These are phyloP conservation scores for Drosophila carrolli DNA, from an alignment of 1,140 invertebrate genomes.

Conservation along the genomic window DNA sequence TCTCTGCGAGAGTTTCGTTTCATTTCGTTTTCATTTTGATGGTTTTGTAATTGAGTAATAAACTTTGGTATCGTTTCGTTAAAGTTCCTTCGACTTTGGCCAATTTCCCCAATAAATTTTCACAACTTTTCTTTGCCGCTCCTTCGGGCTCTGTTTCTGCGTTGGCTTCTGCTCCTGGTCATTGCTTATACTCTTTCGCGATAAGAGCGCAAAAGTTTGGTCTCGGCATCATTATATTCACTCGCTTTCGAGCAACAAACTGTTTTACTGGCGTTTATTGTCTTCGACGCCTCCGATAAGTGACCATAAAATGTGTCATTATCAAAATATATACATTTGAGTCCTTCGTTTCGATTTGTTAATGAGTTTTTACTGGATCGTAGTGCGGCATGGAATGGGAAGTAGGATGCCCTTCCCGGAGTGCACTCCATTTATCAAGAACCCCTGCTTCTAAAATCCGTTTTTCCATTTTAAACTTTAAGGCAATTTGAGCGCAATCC, in stretches of 20 bases:
- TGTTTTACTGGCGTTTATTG: slow-evolving; percentile 51
- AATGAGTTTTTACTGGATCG: slow-evolving; percentile 46
- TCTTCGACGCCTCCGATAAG: slow-evolving; percentile 55
- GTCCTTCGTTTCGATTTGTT: slow-evolving; percentile 32
- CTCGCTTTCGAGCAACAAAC: slow-evolving; percentile 22
- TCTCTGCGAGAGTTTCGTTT: slow-evolving; percentile 46
- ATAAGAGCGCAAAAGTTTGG: slow-evolving; percentile 53
- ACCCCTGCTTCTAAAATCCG: not conserved
- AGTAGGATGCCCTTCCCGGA: not conserved
- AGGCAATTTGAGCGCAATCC: slow-evolving; percentile 42
- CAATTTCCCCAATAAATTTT: slow-evolving; percentile 68
- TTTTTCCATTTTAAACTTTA: slow-evolving; percentile 45
- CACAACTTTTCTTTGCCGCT: slow-evolving; percentile 46
- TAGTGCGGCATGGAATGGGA: not conserved
- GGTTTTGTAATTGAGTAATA: slow-evolving; percentile 84
- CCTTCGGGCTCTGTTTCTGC: slow-evolving; percentile 1
- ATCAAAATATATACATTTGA: slow-evolving; percentile 41
- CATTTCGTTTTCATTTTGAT: slow-evolving; percentile 77
- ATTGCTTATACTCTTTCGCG: slow-evolving; percentile 5
- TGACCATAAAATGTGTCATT: slow-evolving; percentile 62
- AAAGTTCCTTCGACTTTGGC: slow-evolving; percentile 49
- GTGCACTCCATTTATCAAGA: slow-evolving; percentile 40
- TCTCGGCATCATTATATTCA: slow-evolving; percentile 23
- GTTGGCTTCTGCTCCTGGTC: slow-evolving; percentile 1
- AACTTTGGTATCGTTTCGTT: slow-evolving; percentile 74